These are phyloP conservation scores for Lycopodina hypogea DNA, from an alignment of 37 sponge, comb jelly and placozoan genomes.

Conservation along the genomic window DNA sequence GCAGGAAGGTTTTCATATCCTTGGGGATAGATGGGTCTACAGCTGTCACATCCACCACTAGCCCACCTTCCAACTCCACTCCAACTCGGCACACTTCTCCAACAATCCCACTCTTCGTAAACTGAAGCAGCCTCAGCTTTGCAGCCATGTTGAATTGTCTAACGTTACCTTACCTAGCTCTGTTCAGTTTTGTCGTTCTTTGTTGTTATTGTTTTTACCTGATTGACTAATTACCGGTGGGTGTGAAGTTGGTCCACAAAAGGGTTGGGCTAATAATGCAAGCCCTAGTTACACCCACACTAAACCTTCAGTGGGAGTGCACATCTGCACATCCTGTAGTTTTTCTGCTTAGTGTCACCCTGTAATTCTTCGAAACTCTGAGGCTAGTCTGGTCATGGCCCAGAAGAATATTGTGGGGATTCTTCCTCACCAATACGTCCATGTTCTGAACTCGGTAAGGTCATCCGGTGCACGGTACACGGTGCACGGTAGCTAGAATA, in stretches of 20 bases:
- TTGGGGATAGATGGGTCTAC: constrained; percentile 67
- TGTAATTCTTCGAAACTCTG: not conserved
- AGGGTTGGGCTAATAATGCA: too few species aligned
- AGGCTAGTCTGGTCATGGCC: constrained; percentile 12
- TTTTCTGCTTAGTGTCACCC: too few species aligned
- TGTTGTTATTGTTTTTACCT: too few species aligned
- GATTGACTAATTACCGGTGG: too few species aligned
- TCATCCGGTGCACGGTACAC: too few species aligned
- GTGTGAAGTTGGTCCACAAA: too few species aligned
- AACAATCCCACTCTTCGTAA: constrained; percentile 3
- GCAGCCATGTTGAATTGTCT: constrained; percentile 27
- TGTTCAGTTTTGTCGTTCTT: too few species aligned
- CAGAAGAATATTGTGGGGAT: constrained; percentile 72
- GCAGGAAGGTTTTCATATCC: constrained; percentile 71
- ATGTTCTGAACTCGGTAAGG: constrained; percentile 76
- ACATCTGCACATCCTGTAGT: too few species aligned
- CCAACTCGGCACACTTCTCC: constrained; percentile 37
- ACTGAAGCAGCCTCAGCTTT: constrained; percentile 55
- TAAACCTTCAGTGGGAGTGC: too few species aligned
- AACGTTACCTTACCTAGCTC: not conserved
- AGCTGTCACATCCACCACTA: constrained; percentile 71
- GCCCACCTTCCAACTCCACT: constrained; percentile 38
- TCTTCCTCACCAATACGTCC: constrained; percentile 74
- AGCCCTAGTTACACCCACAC: too few species aligned
- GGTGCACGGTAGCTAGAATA: too few species aligned